Evolutionary conservation across 2,113 vertebrate genomes (phyloP).

Genomic region (Oxygymnocypris stewartii): DNA sequence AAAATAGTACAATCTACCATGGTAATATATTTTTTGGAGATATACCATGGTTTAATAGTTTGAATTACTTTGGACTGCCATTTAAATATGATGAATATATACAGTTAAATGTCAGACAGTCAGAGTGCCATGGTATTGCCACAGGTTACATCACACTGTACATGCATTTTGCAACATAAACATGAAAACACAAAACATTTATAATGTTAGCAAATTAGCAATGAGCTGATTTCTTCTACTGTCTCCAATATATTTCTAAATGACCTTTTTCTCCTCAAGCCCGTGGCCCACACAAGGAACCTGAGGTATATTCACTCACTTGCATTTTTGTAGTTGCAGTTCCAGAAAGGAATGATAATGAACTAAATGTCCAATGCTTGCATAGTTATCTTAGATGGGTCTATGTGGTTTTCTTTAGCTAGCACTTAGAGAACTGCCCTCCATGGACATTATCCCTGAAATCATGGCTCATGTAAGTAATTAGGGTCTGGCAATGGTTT

Average conservation of each 20-base stretch:
- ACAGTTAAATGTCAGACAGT: neutral
- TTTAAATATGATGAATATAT: neutral
- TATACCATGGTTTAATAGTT: neutral
- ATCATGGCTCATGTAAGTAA: neutral
- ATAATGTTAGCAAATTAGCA: neutral
- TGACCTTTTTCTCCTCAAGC: conserved; percentile 43
- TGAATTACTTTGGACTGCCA: neutral
- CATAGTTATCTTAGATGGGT: neutral
- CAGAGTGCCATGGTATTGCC: neutral
- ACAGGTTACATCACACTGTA: neutral
- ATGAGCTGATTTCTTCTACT: conserved; percentile 1
- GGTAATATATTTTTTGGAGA: neutral
- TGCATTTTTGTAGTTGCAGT: neutral
- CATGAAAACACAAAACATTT: neutral
- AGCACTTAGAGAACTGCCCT: conserved; percentile 3
- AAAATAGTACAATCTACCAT: neutral
- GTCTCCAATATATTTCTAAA: neutral
- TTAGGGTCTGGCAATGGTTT: neutral
- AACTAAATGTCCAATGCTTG: neutral
- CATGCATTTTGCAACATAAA: neutral
- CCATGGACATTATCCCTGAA: neutral
- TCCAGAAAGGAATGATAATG: neutral
- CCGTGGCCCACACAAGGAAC: conserved; percentile 29
- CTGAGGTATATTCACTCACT: conserved; percentile 47
- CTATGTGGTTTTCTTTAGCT: neutral